phyloP scores from a whole-genome alignment of 2,888 invertebrate genomes.

The Caenorhabditis plicata region DNA sequence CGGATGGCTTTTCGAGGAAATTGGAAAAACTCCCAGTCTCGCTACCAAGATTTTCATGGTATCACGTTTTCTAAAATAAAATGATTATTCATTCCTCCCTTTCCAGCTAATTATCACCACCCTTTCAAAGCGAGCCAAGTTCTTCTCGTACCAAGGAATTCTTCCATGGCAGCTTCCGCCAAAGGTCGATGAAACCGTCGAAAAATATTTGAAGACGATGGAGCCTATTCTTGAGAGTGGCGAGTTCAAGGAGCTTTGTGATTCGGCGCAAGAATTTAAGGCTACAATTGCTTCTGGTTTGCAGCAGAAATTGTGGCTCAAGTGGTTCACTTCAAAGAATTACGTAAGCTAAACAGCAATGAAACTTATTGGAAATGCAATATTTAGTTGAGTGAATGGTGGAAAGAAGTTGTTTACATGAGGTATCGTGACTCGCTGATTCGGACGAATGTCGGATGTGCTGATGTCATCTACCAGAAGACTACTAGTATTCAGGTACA shows the following conservation, averaged over 20 bases:
- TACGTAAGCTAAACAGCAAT: constrained; percentile 36
- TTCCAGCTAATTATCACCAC: constrained; percentile 23
- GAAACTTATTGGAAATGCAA: background rate
- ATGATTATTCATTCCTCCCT: too few relatives aligned
- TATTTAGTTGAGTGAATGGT: constrained; percentile 30
- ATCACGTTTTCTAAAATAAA: too few relatives aligned
- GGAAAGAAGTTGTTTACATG: constrained; percentile 61
- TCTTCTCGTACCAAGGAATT: constrained; percentile 47
- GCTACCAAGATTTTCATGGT: constrained; percentile 52
- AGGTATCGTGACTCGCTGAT: constrained; percentile 52
- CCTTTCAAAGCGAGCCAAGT: constrained; percentile 38
- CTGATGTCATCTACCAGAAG: constrained; percentile 46
- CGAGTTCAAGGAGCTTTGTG: constrained; percentile 33
- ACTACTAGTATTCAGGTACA: constrained; percentile 44
- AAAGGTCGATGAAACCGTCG: constrained; percentile 40
- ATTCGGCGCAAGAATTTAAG: constrained; percentile 48
- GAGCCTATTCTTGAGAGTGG: constrained; percentile 48
- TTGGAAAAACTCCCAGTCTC: constrained; percentile 48
- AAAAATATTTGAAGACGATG: constrained; percentile 48
- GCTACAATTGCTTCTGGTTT: constrained; percentile 38
- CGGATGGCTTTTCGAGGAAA: constrained; percentile 54
- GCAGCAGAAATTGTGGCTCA: constrained; percentile 56
- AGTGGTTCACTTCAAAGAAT: constrained; percentile 52
- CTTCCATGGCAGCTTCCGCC: constrained; percentile 50
- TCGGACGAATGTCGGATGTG: constrained; percentile 54